Conservation (phyloP, 23 tunicate species). For the Trididemnum clinides region DNA sequence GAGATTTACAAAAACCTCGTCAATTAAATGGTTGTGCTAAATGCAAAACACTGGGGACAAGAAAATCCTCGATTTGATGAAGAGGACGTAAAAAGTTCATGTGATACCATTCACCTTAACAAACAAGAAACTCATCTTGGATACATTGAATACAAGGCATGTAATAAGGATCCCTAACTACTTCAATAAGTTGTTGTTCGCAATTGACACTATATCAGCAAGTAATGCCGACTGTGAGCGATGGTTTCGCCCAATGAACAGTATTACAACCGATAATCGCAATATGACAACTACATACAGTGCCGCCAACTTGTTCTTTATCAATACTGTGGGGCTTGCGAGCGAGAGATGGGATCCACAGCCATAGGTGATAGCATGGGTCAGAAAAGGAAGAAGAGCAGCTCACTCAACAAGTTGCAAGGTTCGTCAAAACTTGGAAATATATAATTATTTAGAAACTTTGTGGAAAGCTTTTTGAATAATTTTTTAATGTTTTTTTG, state of each 20-base stretch:
- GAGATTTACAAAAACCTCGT: not conserved
- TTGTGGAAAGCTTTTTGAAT: no score
- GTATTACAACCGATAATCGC: no score
- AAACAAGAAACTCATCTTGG: not conserved
- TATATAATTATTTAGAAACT: no score
- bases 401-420: no score
- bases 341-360: no score
- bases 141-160: not conserved
- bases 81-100: not conserved
- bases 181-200: not conserved
- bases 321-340: no score
- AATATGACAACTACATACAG: no score
- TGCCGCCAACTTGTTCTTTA: no score
- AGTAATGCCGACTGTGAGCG: not conserved
- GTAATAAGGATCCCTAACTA: not conserved
- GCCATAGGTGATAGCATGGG: no score
- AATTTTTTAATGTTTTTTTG: no score
- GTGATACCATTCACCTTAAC: not conserved
- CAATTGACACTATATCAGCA: not conserved
- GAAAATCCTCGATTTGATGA: not conserved
- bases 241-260: not conserved
- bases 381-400: no score
- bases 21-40: not conserved
- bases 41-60: not conserved
- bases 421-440: no score